Base-by-base conservation (phyloP, 2,888 invertebrate genomes). In the Thymelicus lineola region DNA sequence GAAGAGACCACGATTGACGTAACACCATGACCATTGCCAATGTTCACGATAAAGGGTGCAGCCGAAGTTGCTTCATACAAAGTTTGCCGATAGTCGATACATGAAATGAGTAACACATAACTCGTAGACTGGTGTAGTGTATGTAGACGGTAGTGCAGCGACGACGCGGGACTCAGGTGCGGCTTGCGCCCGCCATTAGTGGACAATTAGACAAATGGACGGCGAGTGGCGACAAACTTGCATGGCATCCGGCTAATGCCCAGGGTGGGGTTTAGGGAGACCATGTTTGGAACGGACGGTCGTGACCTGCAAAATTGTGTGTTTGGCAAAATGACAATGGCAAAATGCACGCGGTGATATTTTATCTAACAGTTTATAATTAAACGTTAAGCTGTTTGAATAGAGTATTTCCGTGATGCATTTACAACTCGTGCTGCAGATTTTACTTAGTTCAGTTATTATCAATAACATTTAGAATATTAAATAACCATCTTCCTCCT, bases 151-250 rank as follows among this genome's bases (percentile, higher is more conserved):
- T 45, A 10, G 14, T 64, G 35, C 36, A 35, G 62, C 48, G 35
- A 15, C 35, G 53, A 14, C 28, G 48, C 46, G 55, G 65, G 42
- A 38, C 46, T 38, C 64, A 64, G 64, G 64, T 55, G 63, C 17
- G 63, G 63, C 63, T 17, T 17, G 53, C 69, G 71, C 71, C 75
- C 77, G 76, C 85, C 87, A 88, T 89, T 88, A 88, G 86, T 77
- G 81, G 80, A 86, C 88, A 88, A 89, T 90, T 89, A 89, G 86
- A 85, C 84, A 83, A 86, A 85, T 86, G 85, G 79, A 73, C 75
- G 79, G 73, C 77, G 74, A 75, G 73, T 75, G 79, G 73, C 77
- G 74, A 75, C 73, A 75, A 80, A 82, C 80, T 76, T 75, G 82
- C 81, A 75, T 72, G 78, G 85, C 88, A 86, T 87, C 85, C 80